phyloP scores from a whole-genome alignment of 2,113 vertebrate species.

The Crocuta crocuta region DNA sequence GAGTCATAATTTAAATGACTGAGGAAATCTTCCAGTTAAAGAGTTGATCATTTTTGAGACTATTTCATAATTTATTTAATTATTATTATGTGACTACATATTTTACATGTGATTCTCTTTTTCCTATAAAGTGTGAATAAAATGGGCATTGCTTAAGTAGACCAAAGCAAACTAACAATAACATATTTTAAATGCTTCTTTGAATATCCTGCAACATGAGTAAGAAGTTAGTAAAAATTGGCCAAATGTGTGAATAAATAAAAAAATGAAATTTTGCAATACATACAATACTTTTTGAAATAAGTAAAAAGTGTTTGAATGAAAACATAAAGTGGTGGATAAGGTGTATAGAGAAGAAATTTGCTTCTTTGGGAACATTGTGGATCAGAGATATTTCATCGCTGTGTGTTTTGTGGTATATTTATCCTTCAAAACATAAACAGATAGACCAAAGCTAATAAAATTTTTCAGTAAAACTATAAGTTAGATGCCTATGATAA shows the following conservation, averaged over 20 bases:
- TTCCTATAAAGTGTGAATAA: neutral
- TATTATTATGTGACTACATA: neutral
- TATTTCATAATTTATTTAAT: neutral
- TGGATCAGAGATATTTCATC: neutral
- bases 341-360: neutral
- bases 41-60: neutral
- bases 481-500: neutral
- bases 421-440: neutral
- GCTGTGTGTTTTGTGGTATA: neutral
- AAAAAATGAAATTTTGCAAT: constrained; percentile 14
- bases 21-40: neutral
- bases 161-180: neutral
- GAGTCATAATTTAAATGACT: neutral
- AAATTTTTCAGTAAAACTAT: neutral
- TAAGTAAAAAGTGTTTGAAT: neutral
- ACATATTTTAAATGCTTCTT: neutral
- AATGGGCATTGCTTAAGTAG: neutral
- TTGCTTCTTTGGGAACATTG: neutral
- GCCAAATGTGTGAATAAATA: neutral
- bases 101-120: neutral
- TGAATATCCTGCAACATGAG: neutral
- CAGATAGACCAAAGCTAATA: neutral
- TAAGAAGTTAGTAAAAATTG: neutral
- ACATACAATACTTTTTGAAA: neutral
- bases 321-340: neutral